phyloP scores from a whole-genome alignment of 2,797 vertebrate species.

The Gastrophryne carolinensis region DNA sequence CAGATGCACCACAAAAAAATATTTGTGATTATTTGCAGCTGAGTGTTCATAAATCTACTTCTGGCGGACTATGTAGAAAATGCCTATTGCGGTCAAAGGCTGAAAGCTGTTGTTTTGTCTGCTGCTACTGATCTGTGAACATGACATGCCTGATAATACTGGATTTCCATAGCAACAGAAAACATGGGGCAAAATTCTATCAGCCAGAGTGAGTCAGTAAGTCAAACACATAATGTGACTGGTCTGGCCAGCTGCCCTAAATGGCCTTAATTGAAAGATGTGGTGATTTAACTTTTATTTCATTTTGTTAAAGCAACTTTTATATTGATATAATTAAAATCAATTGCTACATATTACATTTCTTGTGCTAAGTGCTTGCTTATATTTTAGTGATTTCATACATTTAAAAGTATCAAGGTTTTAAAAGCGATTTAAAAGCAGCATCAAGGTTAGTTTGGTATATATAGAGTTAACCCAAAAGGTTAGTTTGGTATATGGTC shows the following conservation, averaged over 20 bases:
- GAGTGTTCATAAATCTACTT: slow-evolving; percentile 67
- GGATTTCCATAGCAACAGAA: slow-evolving; percentile 82
- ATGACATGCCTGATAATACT: slow-evolving; percentile 81
- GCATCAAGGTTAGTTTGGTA: too few species aligned
- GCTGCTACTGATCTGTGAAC: slow-evolving; percentile 81
- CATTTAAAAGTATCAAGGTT: too few species aligned
- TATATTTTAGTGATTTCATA: not conserved
- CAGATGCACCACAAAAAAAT: slow-evolving; percentile 61
- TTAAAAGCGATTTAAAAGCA: too few species aligned
- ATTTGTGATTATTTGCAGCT: slow-evolving; percentile 65
- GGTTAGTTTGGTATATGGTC: too few species aligned
- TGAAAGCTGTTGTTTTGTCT: slow-evolving; percentile 75
- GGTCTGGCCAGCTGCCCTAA: slow-evolving; percentile 72
- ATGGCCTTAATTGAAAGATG: slow-evolving; percentile 73
- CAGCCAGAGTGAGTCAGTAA: slow-evolving; percentile 77
- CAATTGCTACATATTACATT: slow-evolving; percentile 3
- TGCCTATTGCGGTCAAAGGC: slow-evolving; percentile 79
- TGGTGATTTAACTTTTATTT: slow-evolving; percentile 75
- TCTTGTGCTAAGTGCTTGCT: slow-evolving; percentile 13
- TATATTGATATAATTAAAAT: slow-evolving; percentile 24
- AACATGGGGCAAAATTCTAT: slow-evolving; percentile 82
- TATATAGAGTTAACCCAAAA: too few species aligned
- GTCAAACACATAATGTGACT: slow-evolving; percentile 78
- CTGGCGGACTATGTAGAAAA: slow-evolving; percentile 75
- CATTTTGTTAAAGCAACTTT: slow-evolving; percentile 54